Base-by-base conservation (phyloP, 1,140 invertebrate genomes). In the Acromyrmex heyeri region DNA sequence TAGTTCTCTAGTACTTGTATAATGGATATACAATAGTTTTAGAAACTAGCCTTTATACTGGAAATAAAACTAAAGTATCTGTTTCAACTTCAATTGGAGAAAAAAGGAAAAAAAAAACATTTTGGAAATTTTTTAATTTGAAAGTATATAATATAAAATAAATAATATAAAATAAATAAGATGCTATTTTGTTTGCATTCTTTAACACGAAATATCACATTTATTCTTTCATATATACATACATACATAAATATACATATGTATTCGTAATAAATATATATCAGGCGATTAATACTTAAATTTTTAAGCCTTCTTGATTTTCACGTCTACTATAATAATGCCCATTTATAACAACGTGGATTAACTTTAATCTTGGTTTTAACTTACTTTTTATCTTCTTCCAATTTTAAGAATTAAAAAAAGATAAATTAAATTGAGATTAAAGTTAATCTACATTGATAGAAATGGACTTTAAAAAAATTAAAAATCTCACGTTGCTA, bases 401-500 rank as follows among this genome's bases (percentile, higher is more conserved):
- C 2, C 38, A 44, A 10, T 44, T 44, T 10, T 44, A 44, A 44
- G 38, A 44, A 44, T 44, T 44, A 44, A 44, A 44, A 44, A 44
- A 44, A 44, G 10, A 8, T 44, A 44, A 10, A 44, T 44, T 44
- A 44, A 44, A 44, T 44, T 8, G 38, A 44, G 38, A 44, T 44
- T 44, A 44, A 44, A 44, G 2, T 44, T 44, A 44, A 44, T 44
- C 38, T 44, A 44, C 38, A 44, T 44, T 44, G 38, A 44, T 10
- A 44, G 38, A 44, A 44, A 12, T 8, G 38, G 0, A 1, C 2
- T 44, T 44, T 12, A 44, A 44, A 44, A 44, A 44, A 44, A 44
- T 55, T 73, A 24, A 65, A 77, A 48, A 77, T 16, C 38, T 75
- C 30, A 12, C 21, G 21, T 70, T 70, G 44, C 21, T 38, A n/a